Base-by-base conservation (phyloP, 2,888 invertebrate species). In the Mylabris sibirica region DNA sequence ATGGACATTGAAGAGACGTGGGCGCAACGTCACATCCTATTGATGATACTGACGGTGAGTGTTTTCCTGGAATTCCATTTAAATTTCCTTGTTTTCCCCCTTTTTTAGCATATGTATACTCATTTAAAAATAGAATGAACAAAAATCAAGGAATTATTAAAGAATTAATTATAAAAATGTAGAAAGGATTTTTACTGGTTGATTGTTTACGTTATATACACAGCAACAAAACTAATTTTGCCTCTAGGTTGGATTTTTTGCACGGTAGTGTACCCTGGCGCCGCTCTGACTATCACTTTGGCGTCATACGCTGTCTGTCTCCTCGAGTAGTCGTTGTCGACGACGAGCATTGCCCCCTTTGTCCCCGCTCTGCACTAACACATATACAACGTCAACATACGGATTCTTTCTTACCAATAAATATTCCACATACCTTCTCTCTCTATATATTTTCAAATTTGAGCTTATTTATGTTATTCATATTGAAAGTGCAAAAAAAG, bases 291-390 rank as follows among this genome's bases (percentile, higher is more conserved):
- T 85, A 84, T 84, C 82, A 80, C 83, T 82, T 82, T 85, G 85
- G 85, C 85, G 85, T 85, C 85, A 85, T 83, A 84, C 82, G 82
- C 78, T 80, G 81, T 81, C 84, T 83, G 83, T 83, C 84, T 84
- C 81, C 77, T 75, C 79, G 75, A 79, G 80, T 49, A 49, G 49
- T 49, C 44, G 80, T 49, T 20, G 49, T 49, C 44, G 44, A 77
- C 76, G 77, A 76, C 79, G 79, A 77, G 76, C 82, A 77, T 77
- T 77, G 76, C 80, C 78, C 80, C 79, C 75, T 75, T 68, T 77
- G 75, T 76, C 80, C 81, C 80, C 78, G 81, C 38, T 22, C 68
- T 44, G 44, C 44, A 17, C 17, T 4, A n/a, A 44, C 6, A 14
- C 38, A 14, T 3, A 38, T 14, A 38, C 12, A 38, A 12, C 38